Conservation (phyloP, 1,140 invertebrate genomes). For the Drosophila bocki region DNA sequence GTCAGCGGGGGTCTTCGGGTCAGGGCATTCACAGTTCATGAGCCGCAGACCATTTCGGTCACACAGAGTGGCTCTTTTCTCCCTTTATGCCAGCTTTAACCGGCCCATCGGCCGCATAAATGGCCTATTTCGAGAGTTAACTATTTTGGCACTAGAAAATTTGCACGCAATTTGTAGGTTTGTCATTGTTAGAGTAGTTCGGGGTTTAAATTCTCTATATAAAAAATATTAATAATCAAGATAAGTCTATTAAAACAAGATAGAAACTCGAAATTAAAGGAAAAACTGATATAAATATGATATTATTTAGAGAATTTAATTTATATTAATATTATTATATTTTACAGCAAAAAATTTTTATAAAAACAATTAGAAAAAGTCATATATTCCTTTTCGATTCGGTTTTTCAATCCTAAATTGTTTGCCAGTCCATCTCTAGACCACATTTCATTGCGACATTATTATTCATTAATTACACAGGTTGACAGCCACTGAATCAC, state of each 20-base stretch:
- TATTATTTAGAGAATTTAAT: too few species aligned
- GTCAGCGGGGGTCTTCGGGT: neutral
- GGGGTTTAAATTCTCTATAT: neutral
- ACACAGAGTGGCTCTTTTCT: conserved; percentile 3
- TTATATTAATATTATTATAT: too few species aligned
- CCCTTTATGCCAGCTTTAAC: conserved; percentile 10
- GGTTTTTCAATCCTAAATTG: neutral
- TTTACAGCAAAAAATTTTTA: neutral
- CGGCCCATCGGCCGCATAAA: conserved; percentile 9
- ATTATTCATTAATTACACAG: conserved; percentile 29
- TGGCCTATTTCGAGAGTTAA: conserved; percentile 4
- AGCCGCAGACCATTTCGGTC: conserved; percentile 30
- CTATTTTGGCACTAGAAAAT: conserved; percentile 6
- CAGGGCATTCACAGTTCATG: conserved; percentile 34
- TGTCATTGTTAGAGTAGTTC: neutral
- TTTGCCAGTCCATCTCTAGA: neutral
- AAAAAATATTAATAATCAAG: neutral
- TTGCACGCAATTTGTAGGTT: conserved; percentile 21
- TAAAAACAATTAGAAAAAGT: neutral
- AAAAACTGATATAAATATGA: too few species aligned
- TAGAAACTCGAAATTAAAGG: neutral
- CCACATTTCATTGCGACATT: neutral
- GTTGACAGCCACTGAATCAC: conserved; percentile 30
- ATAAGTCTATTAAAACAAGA: neutral
- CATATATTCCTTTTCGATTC: neutral